Conservation (phyloP, 2,888 invertebrate genomes). For the Cerastoderma edule region DNA sequence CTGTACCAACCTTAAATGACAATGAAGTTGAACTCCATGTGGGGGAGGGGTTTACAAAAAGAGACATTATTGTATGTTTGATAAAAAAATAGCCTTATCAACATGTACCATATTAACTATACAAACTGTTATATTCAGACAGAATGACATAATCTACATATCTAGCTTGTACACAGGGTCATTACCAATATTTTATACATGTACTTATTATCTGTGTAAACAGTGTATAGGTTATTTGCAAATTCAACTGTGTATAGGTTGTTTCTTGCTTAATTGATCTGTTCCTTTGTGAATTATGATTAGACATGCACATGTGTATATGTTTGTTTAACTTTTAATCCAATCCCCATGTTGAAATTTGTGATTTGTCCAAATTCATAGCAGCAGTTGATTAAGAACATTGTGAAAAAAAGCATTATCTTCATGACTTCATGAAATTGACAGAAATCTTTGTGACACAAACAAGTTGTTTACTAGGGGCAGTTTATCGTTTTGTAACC, state of each 20-base stretch:
- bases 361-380: no score
- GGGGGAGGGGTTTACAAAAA: neutral
- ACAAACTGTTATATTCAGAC: neutral
- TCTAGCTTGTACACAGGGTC: slow-evolving; percentile 15
- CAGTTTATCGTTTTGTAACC: neutral
- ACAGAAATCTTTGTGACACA: neutral
- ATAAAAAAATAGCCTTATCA: neutral
- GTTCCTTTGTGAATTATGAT: no score
- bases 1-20: neutral
- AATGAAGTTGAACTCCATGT: neutral
- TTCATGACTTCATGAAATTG: neutral
- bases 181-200: neutral
- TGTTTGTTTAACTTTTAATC: no score
- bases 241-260: no score
- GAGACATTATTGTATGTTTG: neutral
- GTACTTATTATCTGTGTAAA: no score
- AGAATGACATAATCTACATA: neutral
- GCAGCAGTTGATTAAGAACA: no score
- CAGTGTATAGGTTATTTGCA: no score
- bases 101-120: neutral
- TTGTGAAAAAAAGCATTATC: no score
- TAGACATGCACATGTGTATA: no score
- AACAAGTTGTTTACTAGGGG: neutral
- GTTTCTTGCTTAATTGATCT: no score
- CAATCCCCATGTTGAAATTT: no score